Conservation (phyloP, 2,113 vertebrate genomes). For the Phaethon lepturus region DNA sequence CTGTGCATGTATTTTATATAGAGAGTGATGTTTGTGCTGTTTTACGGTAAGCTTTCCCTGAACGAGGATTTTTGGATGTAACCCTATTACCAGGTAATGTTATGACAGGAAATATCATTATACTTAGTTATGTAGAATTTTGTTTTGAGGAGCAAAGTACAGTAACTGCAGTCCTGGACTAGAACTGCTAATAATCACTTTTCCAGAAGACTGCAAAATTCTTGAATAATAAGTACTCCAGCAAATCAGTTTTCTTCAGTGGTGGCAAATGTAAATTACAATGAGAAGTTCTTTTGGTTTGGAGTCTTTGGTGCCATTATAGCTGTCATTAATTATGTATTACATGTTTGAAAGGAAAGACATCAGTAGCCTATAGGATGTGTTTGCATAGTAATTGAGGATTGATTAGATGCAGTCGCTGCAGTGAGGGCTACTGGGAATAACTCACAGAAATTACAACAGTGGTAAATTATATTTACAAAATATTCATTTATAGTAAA, state of each 20-base stretch:
- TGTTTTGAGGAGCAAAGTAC: not conserved
- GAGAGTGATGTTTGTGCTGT: not conserved
- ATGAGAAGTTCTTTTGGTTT: constrained; percentile 2
- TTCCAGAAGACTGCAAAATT: not conserved
- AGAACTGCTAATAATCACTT: not conserved
- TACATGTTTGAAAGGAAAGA: constrained; percentile 49
- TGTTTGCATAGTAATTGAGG: constrained; percentile 65
- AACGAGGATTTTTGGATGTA: not conserved
- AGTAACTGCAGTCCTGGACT: not conserved
- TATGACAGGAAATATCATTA: not conserved
- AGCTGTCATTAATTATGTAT: constrained; percentile 60
- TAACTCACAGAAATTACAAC: not conserved
- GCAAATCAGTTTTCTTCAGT: not conserved
- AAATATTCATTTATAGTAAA: constrained; percentile 48
- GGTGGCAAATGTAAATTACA: constrained; percentile 16
- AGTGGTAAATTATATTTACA: constrained; percentile 52
- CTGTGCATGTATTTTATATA: not conserved
- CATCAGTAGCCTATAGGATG: constrained; percentile 37
- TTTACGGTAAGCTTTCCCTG: not conserved
- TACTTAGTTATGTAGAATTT: not conserved
- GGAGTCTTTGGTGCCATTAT: constrained; percentile 40
- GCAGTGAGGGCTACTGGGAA: constrained; percentile 27
- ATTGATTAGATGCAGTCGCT: constrained; percentile 62
- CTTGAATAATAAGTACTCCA: constrained; percentile 1
- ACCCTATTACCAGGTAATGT: not conserved